Base-by-base conservation (phyloP, 2,888 invertebrate genomes). In the Drosophila trichaetosa region DNA sequence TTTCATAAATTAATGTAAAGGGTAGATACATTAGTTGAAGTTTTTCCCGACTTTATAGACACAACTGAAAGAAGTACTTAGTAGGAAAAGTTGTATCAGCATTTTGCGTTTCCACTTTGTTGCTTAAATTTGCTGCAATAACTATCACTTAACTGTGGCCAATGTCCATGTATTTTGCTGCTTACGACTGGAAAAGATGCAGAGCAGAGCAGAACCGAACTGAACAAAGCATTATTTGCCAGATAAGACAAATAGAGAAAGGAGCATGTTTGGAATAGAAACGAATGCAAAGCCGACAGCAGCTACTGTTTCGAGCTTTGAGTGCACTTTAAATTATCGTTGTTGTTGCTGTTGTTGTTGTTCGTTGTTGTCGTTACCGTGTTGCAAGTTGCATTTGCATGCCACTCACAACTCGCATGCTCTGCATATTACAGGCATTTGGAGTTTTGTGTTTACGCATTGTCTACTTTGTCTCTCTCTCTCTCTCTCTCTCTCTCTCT, bases 351-450 rank as follows among this genome's bases (percentile, higher is more conserved):
- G 46, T 29, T 64, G 58, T 58, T 60, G 46, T 29, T 61, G 54
- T 49, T 38, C 2, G 58, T 54, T 52, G 54, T 51, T 58, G 59
- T 56, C 36, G 49, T 48, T 79, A 80, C 64, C 76, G 77, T 64
- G 71, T 79, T 81, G 83, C 75, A 75, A 53, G 67, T 67, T 71
- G 73, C 88, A 85, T 85, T 86, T 86, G 85, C 86, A 90, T 85
- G 90, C 86, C 85, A 86, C 83, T 88, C 83, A 69, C 52, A 73
- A 24, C 63, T 76, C 81, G 87, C 86, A 80, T 85, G 80, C 56
- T 61, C 66, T 48, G 73, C 64, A 71, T 84, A 73, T 73, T 66
- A 66, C 73, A 64, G 56, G 57, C 78, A 77, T 73, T 80, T 70
- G 73, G 68, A 80, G 69, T 83, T 79, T 73, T 73, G 58, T 80